Evolutionary conservation across 2,797 vertebrate genomes (phyloP).

Genomic region (Oreochromis mossambicus): DNA sequence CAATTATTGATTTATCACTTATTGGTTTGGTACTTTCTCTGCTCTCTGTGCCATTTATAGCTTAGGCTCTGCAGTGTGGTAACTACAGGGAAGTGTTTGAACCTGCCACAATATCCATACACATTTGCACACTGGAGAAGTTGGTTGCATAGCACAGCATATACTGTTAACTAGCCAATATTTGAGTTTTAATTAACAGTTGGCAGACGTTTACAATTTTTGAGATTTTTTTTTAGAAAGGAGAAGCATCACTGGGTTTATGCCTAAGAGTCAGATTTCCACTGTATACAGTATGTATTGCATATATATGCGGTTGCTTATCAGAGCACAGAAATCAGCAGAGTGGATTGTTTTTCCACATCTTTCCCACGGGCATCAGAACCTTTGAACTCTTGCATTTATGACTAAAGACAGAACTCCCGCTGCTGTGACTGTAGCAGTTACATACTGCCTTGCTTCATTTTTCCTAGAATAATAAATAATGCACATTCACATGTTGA

Average conservation of each 20-base stretch:
- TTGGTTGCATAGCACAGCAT: neutral
- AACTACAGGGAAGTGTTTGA: conserved; percentile 31
- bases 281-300: neutral
- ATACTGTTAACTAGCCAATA: neutral
- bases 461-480: conserved; percentile 24
- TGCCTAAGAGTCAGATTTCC: neutral
- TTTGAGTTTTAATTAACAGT: neutral
- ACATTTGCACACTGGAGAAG: neutral
- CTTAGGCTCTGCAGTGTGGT: conserved; percentile 49
- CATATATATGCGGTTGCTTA: neutral
- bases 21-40: conserved; percentile 4
- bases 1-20: conserved; percentile 43
- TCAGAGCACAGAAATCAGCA: neutral
- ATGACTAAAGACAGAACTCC: neutral
- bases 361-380: neutral
- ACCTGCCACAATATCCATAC: neutral
- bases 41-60: conserved; percentile 13
- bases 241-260: neutral
- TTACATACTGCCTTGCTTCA: neutral
- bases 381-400: conserved; percentile 1
- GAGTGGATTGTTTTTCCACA: neutral
- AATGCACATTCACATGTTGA: conserved; percentile 1
- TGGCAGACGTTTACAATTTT: neutral
- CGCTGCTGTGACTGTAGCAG: neutral
- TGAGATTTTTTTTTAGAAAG: neutral